These are phyloP conservation scores for Babylonia areolata DNA, from an alignment of 1,140 invertebrate genomes.

Conservation along the genomic window DNA sequence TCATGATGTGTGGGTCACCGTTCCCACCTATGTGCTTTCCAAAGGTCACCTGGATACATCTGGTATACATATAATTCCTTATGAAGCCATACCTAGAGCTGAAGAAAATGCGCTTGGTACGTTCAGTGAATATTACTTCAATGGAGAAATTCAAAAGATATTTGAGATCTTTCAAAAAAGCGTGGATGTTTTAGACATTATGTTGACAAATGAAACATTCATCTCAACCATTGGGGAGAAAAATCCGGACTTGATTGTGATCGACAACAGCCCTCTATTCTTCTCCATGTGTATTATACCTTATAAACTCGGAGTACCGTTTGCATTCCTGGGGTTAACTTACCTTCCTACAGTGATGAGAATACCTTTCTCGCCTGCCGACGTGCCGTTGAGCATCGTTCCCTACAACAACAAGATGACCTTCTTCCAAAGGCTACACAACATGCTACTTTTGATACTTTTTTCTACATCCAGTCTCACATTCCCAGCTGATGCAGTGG, in stretches of 20 bases:
- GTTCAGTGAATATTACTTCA: conserved; percentile 12
- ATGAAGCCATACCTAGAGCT: not conserved
- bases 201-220: conserved; percentile 30
- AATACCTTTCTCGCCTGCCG: conserved; percentile 23
- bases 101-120: not conserved
- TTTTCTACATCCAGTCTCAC: not conserved
- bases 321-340: conserved; percentile 22
- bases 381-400: not conserved
- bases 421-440: conserved; percentile 37
- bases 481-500: not conserved
- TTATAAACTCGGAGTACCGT: conserved; percentile 45
- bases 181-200: not conserved
- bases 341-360: not conserved
- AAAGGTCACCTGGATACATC: conserved; percentile 14
- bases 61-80: conserved; percentile 21
- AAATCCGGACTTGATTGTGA: conserved; percentile 26
- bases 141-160: not conserved
- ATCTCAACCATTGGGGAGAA: not conserved
- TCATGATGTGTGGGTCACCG: conserved; percentile 31
- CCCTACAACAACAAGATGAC: conserved; percentile 36
- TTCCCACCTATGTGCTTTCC: conserved; percentile 3
- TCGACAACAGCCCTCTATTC: conserved; percentile 22
- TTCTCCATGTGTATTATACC: conserved; percentile 33
- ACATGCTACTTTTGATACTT: not conserved
- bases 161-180: not conserved